These are phyloP conservation scores for Orius insidiosus DNA, from an alignment of 1,140 invertebrate species.

Conservation along the genomic window DNA sequence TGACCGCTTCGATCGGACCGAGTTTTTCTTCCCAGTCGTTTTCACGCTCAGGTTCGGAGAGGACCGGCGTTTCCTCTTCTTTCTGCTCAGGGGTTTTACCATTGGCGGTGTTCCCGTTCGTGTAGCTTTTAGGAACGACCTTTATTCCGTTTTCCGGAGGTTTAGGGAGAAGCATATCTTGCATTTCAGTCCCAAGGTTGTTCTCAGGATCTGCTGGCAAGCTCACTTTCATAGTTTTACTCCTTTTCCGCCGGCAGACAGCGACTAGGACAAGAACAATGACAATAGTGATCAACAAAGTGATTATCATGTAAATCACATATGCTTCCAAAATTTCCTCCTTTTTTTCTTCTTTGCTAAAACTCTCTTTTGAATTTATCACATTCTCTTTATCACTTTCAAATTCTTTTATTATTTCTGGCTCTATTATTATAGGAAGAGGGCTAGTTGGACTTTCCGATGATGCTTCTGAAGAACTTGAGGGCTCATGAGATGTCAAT, in stretches of 20 bases:
- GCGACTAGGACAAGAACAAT: slow-evolving; percentile 8
- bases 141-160: slow-evolving; percentile 16
- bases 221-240: slow-evolving; percentile 9
- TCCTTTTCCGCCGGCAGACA: slow-evolving; percentile 3
- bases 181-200: slow-evolving; percentile 18
- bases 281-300: slow-evolving; percentile 6
- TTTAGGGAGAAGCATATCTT: slow-evolving; percentile 20
- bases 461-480: background rate
- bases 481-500: background rate
- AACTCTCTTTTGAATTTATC: background rate
- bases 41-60: background rate
- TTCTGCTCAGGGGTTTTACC: background rate
- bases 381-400: background rate
- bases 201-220: slow-evolving; percentile 15
- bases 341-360: slow-evolving; percentile 1
- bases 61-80: slow-evolving; percentile 10
- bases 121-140: slow-evolving; percentile 11
- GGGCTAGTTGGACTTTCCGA: background rate
- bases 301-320: slow-evolving; percentile 13
- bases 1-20: slow-evolving; percentile 9
- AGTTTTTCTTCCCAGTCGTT: background rate
- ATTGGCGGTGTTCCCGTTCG: slow-evolving; percentile 11
- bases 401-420: background rate
- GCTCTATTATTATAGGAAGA: background rate
- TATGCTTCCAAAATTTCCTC: slow-evolving; percentile 8